phyloP scores from a whole-genome alignment of 2,797 vertebrate species.

The Neopelma chrysocephalum region DNA sequence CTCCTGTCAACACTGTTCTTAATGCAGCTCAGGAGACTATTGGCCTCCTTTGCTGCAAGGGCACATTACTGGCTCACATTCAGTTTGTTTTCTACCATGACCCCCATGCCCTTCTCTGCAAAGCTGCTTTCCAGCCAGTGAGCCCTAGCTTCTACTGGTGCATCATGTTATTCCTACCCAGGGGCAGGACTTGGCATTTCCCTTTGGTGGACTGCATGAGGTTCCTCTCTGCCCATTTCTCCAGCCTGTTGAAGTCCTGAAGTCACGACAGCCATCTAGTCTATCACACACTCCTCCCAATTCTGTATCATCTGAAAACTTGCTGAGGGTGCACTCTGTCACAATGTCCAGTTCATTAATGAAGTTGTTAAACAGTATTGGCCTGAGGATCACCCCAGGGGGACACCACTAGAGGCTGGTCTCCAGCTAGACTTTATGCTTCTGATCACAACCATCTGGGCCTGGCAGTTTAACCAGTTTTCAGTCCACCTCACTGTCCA shows the following conservation, averaged over 20 bases:
- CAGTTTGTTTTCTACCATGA: background rate
- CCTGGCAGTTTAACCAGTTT: background rate
- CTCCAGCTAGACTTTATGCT: background rate
- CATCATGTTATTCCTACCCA: background rate
- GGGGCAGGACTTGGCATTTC: background rate
- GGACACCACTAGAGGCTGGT: background rate
- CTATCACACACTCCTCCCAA: background rate
- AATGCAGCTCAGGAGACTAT: background rate
- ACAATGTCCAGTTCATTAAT: background rate
- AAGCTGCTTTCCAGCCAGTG: background rate
- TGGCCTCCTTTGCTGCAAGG: background rate
- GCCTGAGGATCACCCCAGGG: background rate
- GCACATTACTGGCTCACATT: background rate
- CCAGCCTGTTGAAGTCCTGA: background rate
- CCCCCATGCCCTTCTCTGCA: background rate
- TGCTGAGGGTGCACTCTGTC: background rate
- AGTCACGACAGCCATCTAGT: background rate
- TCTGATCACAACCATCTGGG: background rate
- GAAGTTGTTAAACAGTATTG: background rate
- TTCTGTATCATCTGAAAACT: background rate
- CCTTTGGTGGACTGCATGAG: background rate
- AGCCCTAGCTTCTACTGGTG: background rate
- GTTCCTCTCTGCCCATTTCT: background rate
- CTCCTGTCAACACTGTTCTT: background rate
- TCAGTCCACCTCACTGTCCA: background rate